Conservation (phyloP, 2,888 invertebrate genomes). For the Bhutanitis thaidina region DNA sequence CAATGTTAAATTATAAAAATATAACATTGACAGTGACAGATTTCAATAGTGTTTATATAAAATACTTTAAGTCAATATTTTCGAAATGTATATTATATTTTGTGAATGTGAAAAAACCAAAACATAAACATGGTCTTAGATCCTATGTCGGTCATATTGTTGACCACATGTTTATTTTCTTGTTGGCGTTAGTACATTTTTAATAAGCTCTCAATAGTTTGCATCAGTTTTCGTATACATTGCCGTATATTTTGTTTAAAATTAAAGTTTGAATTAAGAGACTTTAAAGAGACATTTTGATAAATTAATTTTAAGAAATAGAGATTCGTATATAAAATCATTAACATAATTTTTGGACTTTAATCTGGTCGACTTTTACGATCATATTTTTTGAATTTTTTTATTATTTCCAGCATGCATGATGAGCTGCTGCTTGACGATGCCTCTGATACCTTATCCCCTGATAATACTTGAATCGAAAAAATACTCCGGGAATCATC, state of each 20-base stretch:
- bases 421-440: slow-evolving; percentile 43
- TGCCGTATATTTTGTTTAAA: no score
- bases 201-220: background rate
- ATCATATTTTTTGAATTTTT: no score
- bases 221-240: no score
- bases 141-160: slow-evolving; percentile 42
- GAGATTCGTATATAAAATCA: no score
- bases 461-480: slow-evolving; percentile 35
- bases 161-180: slow-evolving; percentile 45
- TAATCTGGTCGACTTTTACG: no score
- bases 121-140: slow-evolving; percentile 35
- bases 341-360: no score
- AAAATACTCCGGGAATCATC: slow-evolving; percentile 12
- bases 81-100: slow-evolving; percentile 1
- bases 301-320: no score
- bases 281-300: no score
- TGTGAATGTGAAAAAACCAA: slow-evolving; percentile 5
- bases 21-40: slow-evolving; percentile 7
- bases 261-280: no score
- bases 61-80: no score
- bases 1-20: no score
- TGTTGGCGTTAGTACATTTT: slow-evolving; percentile 59
- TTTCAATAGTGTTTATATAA: background rate
- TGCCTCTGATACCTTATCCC: slow-evolving; percentile 43
- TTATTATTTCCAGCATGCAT: slow-evolving; percentile 41